Conservation (phyloP, 1,140 invertebrate genomes). For the Rhopalosiphum padi region DNA sequence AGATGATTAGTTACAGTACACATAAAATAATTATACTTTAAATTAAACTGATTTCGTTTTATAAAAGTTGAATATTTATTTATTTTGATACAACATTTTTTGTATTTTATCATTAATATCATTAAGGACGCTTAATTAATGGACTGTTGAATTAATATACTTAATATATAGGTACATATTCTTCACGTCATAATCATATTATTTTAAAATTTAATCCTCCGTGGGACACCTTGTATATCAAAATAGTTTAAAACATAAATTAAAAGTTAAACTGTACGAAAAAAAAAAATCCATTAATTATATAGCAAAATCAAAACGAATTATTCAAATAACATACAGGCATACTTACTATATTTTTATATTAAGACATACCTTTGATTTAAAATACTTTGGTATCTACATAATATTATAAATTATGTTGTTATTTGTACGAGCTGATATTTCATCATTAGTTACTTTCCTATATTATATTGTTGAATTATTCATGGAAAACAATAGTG, state of each 20-base stretch:
- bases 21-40: background rate
- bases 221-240: background rate
- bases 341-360: background rate
- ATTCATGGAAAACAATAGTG: background rate
- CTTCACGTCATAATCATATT: background rate
- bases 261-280: background rate
- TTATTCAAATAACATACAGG: background rate
- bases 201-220: background rate
- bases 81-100: background rate
- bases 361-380: background rate
- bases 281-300: background rate
- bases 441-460: background rate
- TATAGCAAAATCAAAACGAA: background rate
- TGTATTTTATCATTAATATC: background rate
- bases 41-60: background rate
- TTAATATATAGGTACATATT: background rate
- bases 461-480: background rate
- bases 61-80: background rate
- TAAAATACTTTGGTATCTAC: background rate
- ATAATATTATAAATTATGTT: background rate
- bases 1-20: background rate
- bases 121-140: background rate
- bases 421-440: background rate
- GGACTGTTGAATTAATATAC: background rate
- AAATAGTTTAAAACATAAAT: background rate